Base-by-base conservation (phyloP, 2,797 vertebrate species). In the Threskiornis aethiopicus region DNA sequence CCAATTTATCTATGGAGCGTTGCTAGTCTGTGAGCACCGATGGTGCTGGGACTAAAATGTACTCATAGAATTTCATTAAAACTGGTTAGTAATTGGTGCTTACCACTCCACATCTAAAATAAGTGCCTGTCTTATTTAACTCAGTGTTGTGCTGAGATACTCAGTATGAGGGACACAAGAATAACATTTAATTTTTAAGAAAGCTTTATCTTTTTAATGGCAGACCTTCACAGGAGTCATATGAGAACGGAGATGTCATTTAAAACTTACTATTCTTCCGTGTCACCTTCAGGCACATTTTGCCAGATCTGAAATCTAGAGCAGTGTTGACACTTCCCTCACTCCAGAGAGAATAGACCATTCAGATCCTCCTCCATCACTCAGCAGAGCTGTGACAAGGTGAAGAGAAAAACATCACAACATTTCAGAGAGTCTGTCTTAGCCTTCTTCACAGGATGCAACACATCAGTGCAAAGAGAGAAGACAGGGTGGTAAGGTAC, bases 321-420 rank as follows among this genome's bases (percentile, higher is more conserved):
- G 91, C 66, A 62, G 96, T 97, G 96, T 97, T 97, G 97, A 98
- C 97, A 98, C 90, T 86, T 94, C 94, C 90, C 93, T 97, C 96
- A 96, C 89, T 96, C 54, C 65, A 70, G 89, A 97, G 95, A 98
- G 96, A 98, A 98, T 92, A 86, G 94, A 77, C 93, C 78, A 96
- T 98, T 98, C 96, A 97, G 66, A 71, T 77, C 55, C 33, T 91
- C 82, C 65, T 77, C 88, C 69, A 8, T 98, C 98, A 97, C 94
- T 98, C 98, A 98, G 83, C 96, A 88, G 85, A 65, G 89, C 92
- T 81, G 58, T 98, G 98, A 98, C 98, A 98, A 97, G 97, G 96
- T 84, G 96, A 90, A 94, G 97, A 98, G 94, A 93, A 97, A 96
- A 95, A 51, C 59, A 62, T 97, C 94, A 85, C 81, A 92, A 91